These are phyloP conservation scores for Chymomyza procnemis DNA, from an alignment of 2,888 invertebrate genomes.

Conservation along the genomic window DNA sequence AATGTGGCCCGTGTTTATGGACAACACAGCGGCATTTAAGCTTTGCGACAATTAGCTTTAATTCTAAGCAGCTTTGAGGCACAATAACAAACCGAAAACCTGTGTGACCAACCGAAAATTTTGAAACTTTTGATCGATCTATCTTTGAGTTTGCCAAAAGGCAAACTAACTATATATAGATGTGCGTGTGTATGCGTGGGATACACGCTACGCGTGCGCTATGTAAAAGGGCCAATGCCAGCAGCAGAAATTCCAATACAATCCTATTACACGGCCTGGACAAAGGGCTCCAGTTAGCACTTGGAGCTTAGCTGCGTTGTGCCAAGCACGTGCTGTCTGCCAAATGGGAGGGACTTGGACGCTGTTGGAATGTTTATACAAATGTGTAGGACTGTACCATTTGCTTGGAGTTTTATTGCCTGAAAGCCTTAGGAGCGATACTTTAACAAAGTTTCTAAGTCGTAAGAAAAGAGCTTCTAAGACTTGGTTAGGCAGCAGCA, in stretches of 20 bases:
- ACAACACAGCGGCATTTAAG: constrained; percentile 1
- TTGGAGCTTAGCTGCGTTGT: background rate
- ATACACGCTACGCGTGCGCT: background rate
- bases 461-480: too few species aligned
- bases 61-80: constrained; percentile 58
- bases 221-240: background rate
- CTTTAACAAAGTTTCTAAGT: too few species aligned
- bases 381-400: background rate
- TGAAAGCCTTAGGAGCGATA: too few species aligned
- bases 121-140: background rate
- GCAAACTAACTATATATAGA: background rate
- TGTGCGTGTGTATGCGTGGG: background rate
- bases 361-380: background rate
- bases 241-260: background rate
- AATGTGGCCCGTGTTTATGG: background rate
- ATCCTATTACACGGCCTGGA: constrained; percentile 1
- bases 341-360: too few species aligned
- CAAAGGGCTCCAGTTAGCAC: background rate
- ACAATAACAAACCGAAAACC: background rate
- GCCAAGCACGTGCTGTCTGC: background rate
- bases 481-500: too few species aligned
- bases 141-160: background rate
- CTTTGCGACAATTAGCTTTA: constrained; percentile 65
- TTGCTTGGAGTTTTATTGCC: background rate
- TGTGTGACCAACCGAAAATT: background rate